phyloP scores from a whole-genome alignment of 2,797 vertebrate species.

The Avahi laniger region DNA sequence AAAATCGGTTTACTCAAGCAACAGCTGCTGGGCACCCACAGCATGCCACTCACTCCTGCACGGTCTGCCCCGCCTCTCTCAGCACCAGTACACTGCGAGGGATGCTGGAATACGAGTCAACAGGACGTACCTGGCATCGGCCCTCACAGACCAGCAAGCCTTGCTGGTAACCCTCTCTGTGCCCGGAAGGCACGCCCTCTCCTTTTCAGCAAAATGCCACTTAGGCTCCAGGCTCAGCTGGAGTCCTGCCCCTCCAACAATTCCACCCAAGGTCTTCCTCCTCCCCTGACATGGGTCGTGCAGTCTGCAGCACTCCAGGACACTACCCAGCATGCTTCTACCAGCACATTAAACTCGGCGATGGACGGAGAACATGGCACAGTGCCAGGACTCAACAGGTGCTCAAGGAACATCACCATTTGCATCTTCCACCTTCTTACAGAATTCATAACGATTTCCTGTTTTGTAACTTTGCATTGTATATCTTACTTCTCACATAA shows the following conservation, averaged over 20 bases:
- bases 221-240: background rate
- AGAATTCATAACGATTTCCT: background rate
- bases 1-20: background rate
- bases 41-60: background rate
- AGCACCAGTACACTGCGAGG: no score
- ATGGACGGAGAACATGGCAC: background rate
- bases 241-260: no score
- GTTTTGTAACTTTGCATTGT: background rate
- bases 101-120: background rate
- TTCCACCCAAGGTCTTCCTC: background rate
- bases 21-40: background rate
- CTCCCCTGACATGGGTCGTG: background rate
- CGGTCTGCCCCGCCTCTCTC: background rate
- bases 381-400: background rate
- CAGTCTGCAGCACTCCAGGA: background rate
- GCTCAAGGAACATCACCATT: background rate
- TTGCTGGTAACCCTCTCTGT: background rate
- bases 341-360: background rate
- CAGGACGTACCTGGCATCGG: background rate
- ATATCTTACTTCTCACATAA: conserved; percentile 1
- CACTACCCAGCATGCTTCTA: background rate
- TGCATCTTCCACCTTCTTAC: background rate
- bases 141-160: background rate
- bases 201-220: background rate
- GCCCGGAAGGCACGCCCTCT: background rate